Evolutionary conservation across 2,113 vertebrate species (phyloP).

Genomic region (Epinephelus moara): DNA sequence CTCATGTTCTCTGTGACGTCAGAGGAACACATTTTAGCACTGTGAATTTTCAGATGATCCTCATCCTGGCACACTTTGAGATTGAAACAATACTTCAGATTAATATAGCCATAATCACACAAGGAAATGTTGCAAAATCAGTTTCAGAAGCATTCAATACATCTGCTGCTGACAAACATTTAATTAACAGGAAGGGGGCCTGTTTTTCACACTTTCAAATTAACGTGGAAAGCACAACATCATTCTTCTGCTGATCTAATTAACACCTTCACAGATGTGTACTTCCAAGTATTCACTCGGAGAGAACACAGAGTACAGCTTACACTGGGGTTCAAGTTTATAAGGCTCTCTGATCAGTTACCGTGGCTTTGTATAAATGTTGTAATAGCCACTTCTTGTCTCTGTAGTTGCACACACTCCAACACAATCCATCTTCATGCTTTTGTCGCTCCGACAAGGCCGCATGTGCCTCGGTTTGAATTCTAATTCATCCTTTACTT

Average conservation of each 20-base stretch:
- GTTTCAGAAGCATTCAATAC: not conserved
- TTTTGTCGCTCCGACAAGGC: not conserved
- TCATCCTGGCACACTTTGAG: not conserved
- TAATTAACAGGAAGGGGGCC: not conserved
- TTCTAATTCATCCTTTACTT: not conserved
- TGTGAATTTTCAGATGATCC: not conserved
- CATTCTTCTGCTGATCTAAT: constrained; percentile 42
- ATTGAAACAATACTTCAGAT: not conserved
- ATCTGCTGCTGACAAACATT: constrained; percentile 28
- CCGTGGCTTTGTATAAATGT: not conserved
- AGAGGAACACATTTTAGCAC: not conserved
- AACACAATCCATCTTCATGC: not conserved
- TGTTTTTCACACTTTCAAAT: constrained; percentile 28
- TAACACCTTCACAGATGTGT: constrained; percentile 22
- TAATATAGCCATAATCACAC: not conserved
- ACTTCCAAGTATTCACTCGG: not conserved
- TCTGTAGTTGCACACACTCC: not conserved
- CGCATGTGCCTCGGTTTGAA: not conserved
- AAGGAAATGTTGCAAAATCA: not conserved
- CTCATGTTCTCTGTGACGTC: not conserved
- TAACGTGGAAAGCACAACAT: not conserved
- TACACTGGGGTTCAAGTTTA: not conserved
- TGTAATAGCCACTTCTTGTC: not conserved
- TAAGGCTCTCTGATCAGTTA: not conserved
- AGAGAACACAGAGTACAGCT: not conserved